Percentiles rank a stretch among this genome's conserved stretches.
Evolutionary conservation across 2,113 vertebrate genomes (phyloP).

Genomic region (Antigone vipio): DNA sequence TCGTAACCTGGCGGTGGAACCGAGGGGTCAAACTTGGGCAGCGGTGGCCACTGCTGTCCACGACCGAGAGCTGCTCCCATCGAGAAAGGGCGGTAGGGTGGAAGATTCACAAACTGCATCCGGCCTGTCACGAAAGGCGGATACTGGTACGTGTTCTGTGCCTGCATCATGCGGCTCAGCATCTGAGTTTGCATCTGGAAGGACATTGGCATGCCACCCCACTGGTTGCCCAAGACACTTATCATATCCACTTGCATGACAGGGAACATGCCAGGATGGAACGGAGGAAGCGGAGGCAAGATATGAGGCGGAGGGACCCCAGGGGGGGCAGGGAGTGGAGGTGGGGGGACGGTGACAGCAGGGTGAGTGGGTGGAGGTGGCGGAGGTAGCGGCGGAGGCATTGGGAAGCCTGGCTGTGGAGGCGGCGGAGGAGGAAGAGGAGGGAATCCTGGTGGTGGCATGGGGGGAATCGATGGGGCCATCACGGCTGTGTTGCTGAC

Average conservation of each 20-base stretch:
- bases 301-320: conserved; percentile 85
- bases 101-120: conserved; percentile 82
- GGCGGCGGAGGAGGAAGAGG: conserved; percentile 76
- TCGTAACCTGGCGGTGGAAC: conserved; percentile 94
- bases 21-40: conserved; percentile 93
- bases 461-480: conserved; percentile 77
- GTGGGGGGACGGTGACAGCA: conserved; percentile 64
- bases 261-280: conserved; percentile 84
- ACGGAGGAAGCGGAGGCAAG: conserved; percentile 81
- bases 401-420: conserved; percentile 69
- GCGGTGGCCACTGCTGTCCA: conserved; percentile 85
- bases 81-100: conserved; percentile 82
- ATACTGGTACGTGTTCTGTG: conserved; percentile 84
- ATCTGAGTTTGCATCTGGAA: conserved; percentile 99
- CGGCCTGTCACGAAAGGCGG: conserved; percentile 83
- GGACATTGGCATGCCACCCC: conserved; percentile 94
- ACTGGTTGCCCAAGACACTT: conserved; percentile 87
- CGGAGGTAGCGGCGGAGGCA: conserved; percentile 78
- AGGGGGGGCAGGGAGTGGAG: conserved; percentile 60
- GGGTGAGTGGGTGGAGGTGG: conserved; percentile 74
- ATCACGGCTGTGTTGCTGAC: conserved; percentile 79
- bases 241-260: conserved; percentile 94
- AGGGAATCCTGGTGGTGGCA: conserved; percentile 85
- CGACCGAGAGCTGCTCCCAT: conserved; percentile 78
- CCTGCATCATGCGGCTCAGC: conserved; percentile 96